A percentile compares a stretch with the other conserved stretches of the same genome.
These are phyloP conservation scores for Diplazon laetatorius DNA, from an alignment of 2,888 invertebrate species.

Conservation along the genomic window DNA sequence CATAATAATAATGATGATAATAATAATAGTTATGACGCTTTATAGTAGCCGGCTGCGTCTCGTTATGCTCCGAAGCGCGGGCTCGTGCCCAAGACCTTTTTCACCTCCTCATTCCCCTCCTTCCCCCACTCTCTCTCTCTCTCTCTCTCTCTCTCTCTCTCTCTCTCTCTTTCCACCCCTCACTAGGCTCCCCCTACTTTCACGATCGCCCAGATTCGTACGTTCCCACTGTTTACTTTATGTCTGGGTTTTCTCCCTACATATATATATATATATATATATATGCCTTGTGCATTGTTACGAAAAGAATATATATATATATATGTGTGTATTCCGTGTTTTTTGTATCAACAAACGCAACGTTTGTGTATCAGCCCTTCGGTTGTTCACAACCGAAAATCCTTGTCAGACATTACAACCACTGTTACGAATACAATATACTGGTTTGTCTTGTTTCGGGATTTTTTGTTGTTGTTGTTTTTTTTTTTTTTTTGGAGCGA, in stretches of 20 bases:
- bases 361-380: not conserved
- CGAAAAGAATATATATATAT: too few relatives aligned
- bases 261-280: too few relatives aligned
- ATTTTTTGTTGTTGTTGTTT: not conserved
- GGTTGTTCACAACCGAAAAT: slow-evolving; percentile 6
- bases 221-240: slow-evolving; percentile 58
- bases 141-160: too few relatives aligned
- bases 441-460: too few relatives aligned
- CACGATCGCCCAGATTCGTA: slow-evolving; percentile 38
- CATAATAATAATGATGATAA: slow-evolving; percentile 54
- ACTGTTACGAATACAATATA: not conserved
- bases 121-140: too few relatives aligned
- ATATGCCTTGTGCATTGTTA: slow-evolving; percentile 53
- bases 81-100: slow-evolving; percentile 69
- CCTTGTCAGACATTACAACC: not conserved
- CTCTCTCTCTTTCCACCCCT: too few relatives aligned
- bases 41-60: slow-evolving; percentile 70
- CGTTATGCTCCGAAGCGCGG: slow-evolving; percentile 64
- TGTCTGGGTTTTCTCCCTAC: slow-evolving; percentile 52
- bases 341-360: slow-evolving; percentile 50
- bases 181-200: slow-evolving; percentile 26
- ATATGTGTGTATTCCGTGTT: slow-evolving; percentile 56
- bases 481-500: not conserved
- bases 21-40: slow-evolving; percentile 62
- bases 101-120: too few relatives aligned